Conservation (phyloP, 92 coral and sea anemone genomes). For the Umimayanthus chanpuru region DNA sequence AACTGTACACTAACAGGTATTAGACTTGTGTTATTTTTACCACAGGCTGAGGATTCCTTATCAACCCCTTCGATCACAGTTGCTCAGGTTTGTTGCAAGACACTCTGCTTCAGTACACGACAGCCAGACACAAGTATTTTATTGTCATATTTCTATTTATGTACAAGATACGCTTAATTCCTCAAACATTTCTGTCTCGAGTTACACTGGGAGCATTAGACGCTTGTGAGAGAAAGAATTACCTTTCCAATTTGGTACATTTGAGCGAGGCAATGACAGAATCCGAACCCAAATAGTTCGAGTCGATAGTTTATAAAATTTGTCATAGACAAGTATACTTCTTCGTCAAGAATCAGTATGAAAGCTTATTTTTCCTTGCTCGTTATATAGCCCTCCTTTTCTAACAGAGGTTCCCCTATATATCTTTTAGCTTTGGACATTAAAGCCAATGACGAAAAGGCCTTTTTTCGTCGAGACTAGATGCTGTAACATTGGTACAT, state of each 20-base stretch:
- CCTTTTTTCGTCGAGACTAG: neutral
- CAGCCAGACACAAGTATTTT: neutral
- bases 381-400: neutral
- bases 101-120: neutral
- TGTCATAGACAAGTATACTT: neutral
- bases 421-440: neutral
- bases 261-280: neutral
- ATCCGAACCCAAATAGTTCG: neutral
- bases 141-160: slow-evolving; percentile 27
- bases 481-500: neutral
- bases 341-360: neutral
- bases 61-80: too few relatives aligned
- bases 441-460: neutral
- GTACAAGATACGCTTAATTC: slow-evolving; percentile 21
- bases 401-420: neutral
- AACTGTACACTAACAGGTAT: too few relatives aligned
- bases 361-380: too few relatives aligned
- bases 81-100: neutral
- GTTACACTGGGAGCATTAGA: neutral
- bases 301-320: neutral
- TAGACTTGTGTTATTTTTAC: neutral
- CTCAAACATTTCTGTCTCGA: neutral
- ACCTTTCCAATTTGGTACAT: neutral
- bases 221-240: neutral
- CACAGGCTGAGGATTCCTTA: neutral